A percentile compares a stretch with the other conserved stretches of the same genome.
Conservation (phyloP, 2,797 vertebrate species). For the Meriones psammophilus region DNA sequence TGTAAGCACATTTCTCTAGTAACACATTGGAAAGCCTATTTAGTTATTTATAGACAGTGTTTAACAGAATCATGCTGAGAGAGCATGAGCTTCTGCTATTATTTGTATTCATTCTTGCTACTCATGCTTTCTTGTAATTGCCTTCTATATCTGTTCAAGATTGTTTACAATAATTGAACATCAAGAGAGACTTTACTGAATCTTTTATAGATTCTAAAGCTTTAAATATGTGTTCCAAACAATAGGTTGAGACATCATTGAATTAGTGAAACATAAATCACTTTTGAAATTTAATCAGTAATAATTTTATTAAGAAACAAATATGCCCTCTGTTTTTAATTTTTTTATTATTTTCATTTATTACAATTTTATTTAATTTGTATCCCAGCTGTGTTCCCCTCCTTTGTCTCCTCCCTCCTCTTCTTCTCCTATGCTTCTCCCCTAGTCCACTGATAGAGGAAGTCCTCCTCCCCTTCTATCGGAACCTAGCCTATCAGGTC, state of each 20-base stretch:
- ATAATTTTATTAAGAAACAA: conserved; percentile 74
- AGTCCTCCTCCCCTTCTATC: too few species aligned
- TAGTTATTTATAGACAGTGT: conserved; percentile 83
- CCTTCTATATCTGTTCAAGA: conserved; percentile 81
- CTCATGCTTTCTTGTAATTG: conserved; percentile 85
- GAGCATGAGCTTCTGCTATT: conserved; percentile 82
- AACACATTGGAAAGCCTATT: conserved; percentile 3
- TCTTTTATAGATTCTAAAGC: conserved; percentile 74
- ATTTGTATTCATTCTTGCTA: conserved; percentile 83
- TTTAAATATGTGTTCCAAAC: conserved; percentile 70
- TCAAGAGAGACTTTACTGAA: conserved; percentile 73
- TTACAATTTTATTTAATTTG: too few species aligned
- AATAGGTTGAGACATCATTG: conserved; percentile 61
- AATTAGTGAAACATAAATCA: conserved; percentile 81
- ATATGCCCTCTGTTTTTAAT: conserved; percentile 70
- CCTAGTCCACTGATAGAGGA: too few species aligned
- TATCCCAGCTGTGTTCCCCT: too few species aligned
- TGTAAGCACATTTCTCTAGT: conserved; percentile 73
- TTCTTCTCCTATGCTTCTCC: too few species aligned
- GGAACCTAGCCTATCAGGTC: too few species aligned
- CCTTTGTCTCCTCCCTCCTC: too few species aligned
- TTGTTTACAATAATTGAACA: conserved; percentile 84
- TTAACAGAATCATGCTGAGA: conserved; percentile 81
- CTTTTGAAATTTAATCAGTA: conserved; percentile 78
- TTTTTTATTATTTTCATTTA: too few species aligned